phyloP scores from a whole-genome alignment of 2,113 vertebrate species.

The Prinia subflava region DNA sequence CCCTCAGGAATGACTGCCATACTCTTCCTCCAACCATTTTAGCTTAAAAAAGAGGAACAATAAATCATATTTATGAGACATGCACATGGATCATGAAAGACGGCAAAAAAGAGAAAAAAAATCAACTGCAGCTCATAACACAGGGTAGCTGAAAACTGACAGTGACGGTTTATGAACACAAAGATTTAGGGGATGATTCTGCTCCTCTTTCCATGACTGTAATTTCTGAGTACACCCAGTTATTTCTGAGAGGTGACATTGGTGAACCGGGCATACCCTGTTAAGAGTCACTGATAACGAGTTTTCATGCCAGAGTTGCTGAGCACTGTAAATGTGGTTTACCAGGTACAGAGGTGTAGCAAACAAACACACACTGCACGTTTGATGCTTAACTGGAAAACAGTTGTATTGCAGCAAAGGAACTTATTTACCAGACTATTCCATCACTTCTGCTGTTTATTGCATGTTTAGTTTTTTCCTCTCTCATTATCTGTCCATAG shows the following conservation, averaged over 20 bases:
- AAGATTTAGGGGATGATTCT: neutral
- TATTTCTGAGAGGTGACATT: neutral
- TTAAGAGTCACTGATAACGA: neutral
- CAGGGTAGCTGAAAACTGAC: neutral
- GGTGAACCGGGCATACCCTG: neutral
- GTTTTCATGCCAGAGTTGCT: neutral
- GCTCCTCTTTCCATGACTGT: neutral
- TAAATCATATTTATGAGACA: neutral
- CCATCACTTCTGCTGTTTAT: neutral
- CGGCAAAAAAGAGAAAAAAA: neutral
- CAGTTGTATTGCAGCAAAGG: neutral
- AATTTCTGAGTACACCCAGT: neutral
- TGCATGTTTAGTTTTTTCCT: neutral
- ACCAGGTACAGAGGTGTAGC: fast-evolving
- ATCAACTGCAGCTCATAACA: neutral
- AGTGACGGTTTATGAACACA: neutral
- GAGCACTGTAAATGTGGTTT: neutral
- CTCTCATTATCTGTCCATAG: neutral
- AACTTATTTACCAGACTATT: neutral
- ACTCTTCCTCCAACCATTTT: neutral
- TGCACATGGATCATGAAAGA: neutral
- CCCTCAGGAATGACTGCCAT: neutral
- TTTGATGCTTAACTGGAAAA: neutral
- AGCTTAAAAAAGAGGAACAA: neutral
- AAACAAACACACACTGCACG: neutral